Percentiles rank a stretch among this genome's conserved stretches.
phyloP scores from a whole-genome alignment of 2,797 vertebrate genomes.

The Sorex maritimensis region DNA sequence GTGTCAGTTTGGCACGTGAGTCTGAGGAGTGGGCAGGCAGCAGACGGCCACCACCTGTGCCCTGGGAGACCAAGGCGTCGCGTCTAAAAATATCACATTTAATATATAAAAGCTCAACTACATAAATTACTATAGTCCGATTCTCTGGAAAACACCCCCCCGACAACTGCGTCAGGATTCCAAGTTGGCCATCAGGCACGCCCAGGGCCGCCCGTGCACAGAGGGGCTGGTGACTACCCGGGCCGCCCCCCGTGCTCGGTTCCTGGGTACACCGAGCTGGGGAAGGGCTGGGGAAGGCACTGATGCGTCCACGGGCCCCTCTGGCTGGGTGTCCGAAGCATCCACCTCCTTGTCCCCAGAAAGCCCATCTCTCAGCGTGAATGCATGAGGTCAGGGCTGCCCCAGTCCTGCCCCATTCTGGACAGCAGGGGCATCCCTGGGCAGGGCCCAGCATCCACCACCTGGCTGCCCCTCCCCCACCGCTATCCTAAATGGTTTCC shows the following conservation, averaged over 20 bases:
- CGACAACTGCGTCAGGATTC: slow-evolving; percentile 88
- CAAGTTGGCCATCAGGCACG: slow-evolving; percentile 79
- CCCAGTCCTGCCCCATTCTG: too few species aligned
- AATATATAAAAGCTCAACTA: slow-evolving; percentile 89
- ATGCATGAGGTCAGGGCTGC: background rate
- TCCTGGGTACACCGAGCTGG: slow-evolving; percentile 53
- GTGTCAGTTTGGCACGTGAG: slow-evolving; percentile 88
- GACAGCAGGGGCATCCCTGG: background rate
- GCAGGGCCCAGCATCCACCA: too few species aligned
- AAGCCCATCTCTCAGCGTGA: background rate
- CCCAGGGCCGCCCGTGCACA: too few species aligned
- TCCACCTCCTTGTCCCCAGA: background rate
- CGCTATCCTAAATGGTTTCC: too few species aligned
- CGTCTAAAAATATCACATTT: slow-evolving; percentile 88
- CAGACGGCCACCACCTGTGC: too few species aligned
- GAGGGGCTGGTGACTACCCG: too few species aligned
- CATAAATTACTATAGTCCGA: slow-evolving; percentile 88
- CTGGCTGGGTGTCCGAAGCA: too few species aligned
- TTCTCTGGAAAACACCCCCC: slow-evolving; percentile 85
- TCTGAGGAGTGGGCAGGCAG: slow-evolving; percentile 68
- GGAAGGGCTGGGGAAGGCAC: slow-evolving; percentile 90
- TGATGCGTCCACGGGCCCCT: slow-evolving; percentile 85
- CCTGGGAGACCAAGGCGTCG: slow-evolving; percentile 81
- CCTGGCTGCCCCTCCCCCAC: too few species aligned
- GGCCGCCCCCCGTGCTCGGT: too few species aligned